Base-by-base conservation (phyloP, 2,113 vertebrate species). In the Etheostoma spectabile region DNA sequence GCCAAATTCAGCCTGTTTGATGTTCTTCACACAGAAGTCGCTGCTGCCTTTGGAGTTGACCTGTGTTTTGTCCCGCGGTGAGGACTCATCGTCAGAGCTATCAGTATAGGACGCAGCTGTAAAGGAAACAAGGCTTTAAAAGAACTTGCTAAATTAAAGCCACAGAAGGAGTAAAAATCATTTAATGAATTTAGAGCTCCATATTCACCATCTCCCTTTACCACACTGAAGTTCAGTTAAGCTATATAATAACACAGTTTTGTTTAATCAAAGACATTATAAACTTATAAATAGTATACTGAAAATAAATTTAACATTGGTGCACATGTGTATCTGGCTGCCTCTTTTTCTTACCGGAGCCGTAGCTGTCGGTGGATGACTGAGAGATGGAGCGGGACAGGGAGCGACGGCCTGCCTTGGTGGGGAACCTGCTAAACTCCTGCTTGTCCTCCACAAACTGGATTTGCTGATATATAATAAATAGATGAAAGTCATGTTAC, bases 371-470 rank as follows among this genome's bases (percentile, higher is more conserved):
- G 1, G 98, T 99, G 0, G 97, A 99, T 0, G 97, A 98, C 92
- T 99, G 98, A 0, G 98, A 99, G 93, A 99, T 98, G 77, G 98
- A 99, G 66, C 97, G 97, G 15, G 98, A 99, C 65, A 99, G 93
- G 0, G 98, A 99, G 5, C 98, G 97, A 5, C 97, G 97, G 22
- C 97, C 97, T 0, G 97, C 94, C 93, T 99, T 99, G 4, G 95
- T 97, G 1, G 98, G 97, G 62, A 97, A 97, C 87, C 96, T 96
- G 93, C 97, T 98, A 95, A 99, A 99, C 77, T 99, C 97, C 84
- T 98, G 96, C 90, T 99, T 98, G 69, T 98, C 97, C 92, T 99
- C 98, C 77, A 97, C 97, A 93, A 99, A 99, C 73, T 99, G 97
- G 92, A 99, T 98, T 96, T 99, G 97, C 86, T 93, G 64, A 51